phyloP scores from a whole-genome alignment of 2,113 vertebrate genomes.

The Cryptomyrus ogoouensis region DNA sequence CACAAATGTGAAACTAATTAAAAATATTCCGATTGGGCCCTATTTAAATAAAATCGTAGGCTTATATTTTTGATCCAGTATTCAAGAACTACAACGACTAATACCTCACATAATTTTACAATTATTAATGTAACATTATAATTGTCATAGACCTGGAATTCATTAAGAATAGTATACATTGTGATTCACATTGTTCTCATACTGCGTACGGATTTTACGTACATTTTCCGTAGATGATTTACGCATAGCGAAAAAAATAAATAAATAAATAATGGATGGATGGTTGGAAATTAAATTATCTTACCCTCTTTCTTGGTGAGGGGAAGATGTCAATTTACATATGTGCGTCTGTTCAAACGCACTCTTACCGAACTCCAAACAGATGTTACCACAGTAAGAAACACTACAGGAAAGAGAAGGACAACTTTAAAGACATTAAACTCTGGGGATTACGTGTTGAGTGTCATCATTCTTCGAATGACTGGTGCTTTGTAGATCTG shows the following conservation, averaged over 20 bases:
- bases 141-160: background rate
- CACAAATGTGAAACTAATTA: background rate
- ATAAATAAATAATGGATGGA: background rate
- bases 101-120: background rate
- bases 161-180: background rate
- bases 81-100: background rate
- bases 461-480: background rate
- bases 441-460: constrained; percentile 11
- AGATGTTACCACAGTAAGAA: constrained; percentile 15
- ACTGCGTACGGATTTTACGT: background rate
- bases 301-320: constrained; percentile 37
- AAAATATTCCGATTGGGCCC: background rate
- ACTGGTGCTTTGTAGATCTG: background rate
- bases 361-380: background rate
- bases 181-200: background rate
- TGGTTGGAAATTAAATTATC: background rate
- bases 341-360: constrained; percentile 63
- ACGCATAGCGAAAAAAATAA: background rate
- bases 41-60: background rate
- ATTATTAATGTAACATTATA: background rate
- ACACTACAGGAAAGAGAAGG: constrained; percentile 11
- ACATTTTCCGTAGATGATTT: background rate
- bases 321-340: constrained; percentile 76
- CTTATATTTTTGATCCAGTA: background rate
- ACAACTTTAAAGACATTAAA: constrained; percentile 23